Base-by-base conservation (phyloP, 1,140 invertebrate genomes). In the Sweltsa coloradensis region DNA sequence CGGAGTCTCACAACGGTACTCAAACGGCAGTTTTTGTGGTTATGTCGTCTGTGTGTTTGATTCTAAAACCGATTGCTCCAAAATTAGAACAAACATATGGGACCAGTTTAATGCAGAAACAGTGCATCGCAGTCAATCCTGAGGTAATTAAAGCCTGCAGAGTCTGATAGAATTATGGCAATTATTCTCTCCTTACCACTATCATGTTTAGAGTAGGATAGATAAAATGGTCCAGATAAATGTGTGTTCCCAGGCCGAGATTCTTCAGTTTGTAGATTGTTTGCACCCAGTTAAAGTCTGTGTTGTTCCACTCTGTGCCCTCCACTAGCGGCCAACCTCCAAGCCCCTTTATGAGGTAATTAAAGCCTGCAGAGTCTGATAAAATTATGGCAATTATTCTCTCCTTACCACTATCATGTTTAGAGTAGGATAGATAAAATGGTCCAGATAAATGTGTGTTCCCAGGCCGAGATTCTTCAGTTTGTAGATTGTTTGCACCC, bases 171-270 rank as follows among this genome's bases (percentile, higher is more conserved):
- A 95, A 89, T n/a, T n/a, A n/a, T n/a, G n/a, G n/a, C n/a, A n/a
- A n/a, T n/a, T n/a, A n/a, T n/a, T n/a, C n/a, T n/a, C n/a, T n/a
- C n/a, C n/a, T n/a, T n/a, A n/a, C n/a, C n/a, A n/a, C n/a, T n/a
- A n/a, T n/a, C n/a, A n/a, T n/a, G n/a, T n/a, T n/a, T n/a, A n/a
- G n/a, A n/a, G n/a, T n/a, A n/a, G n/a, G n/a, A n/a, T n/a, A n/a
- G n/a, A n/a, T n/a, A n/a, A n/a, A n/a, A n/a, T n/a, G n/a, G 57
- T 93, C 88, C n/a, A 97, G 73, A 58, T 94, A 82, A 59, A 94
- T 92, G 62, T 93, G 87, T 31, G 89, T 82, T 5, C 85, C 88
- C 60, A 88, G 91, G 3, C 91, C 92, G 4, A 73, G 64, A 40
- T 69, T 67, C 16, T 84, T 72, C 66, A 89, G 91, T 45, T 75